Percentiles rank a stretch among this genome's conserved stretches.
Evolutionary conservation across 35 echinoderm and acorn worm species (phyloP).

Genomic region (Chiridota heheva): DNA sequence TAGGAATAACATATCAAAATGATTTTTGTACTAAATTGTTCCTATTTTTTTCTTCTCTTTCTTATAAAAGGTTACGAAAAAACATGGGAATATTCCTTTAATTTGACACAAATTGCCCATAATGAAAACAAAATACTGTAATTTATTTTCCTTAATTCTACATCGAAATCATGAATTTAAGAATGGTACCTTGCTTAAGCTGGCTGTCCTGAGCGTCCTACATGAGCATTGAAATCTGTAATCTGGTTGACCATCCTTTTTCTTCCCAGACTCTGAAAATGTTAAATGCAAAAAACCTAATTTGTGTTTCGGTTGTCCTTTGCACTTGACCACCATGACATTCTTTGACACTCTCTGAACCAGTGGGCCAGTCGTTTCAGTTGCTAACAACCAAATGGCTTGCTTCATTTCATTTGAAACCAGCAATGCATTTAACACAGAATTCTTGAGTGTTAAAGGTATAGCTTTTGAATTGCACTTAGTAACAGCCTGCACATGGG

Average conservation of each 20-base stretch:
- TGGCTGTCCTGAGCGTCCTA: slow-evolving; percentile 69
- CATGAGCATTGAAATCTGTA: slow-evolving; percentile 89
- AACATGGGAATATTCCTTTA: too few species aligned
- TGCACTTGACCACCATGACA: slow-evolving; percentile 98
- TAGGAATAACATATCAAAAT: too few species aligned
- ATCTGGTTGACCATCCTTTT: slow-evolving; percentile 62
- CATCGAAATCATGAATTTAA: too few species aligned
- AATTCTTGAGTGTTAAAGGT: slow-evolving; percentile 92
- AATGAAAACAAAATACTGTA: too few species aligned
- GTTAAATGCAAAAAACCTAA: slow-evolving; percentile 96
- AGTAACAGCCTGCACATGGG: slow-evolving; percentile 70
- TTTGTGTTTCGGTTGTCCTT: slow-evolving; percentile 80
- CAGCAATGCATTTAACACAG: slow-evolving; percentile 80
- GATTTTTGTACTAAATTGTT: too few species aligned
- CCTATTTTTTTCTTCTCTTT: too few species aligned
- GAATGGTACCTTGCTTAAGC: too few species aligned
- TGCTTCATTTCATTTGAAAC: slow-evolving; percentile 99
- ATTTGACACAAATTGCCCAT: too few species aligned
- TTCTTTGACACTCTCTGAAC: slow-evolving; percentile 96
- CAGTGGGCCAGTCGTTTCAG: slow-evolving; percentile 93
- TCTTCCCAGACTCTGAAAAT: slow-evolving; percentile 63
- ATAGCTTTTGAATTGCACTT: slow-evolving; percentile 76
- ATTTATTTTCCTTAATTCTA: too few species aligned
- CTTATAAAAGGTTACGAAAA: too few species aligned
- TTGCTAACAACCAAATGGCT: slow-evolving; percentile 94